Conservation (phyloP, 1,140 invertebrate genomes). For the Drosophila oshimai region DNA sequence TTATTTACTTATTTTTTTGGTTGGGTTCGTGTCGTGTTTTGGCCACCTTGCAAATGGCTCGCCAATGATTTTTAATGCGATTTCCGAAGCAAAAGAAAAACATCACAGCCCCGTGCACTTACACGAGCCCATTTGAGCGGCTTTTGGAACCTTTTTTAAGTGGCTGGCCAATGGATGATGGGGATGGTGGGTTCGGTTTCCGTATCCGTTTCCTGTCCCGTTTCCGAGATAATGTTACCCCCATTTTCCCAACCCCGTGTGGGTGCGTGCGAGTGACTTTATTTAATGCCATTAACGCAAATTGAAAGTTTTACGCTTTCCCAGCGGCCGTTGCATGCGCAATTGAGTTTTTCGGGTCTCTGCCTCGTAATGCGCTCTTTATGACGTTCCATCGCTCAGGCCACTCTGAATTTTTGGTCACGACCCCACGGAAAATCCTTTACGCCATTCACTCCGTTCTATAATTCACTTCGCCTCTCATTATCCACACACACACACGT, state of each 20-base stretch:
- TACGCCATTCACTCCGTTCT: constrained; percentile 1
- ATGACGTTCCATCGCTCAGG: constrained; percentile 28
- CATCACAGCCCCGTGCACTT: constrained; percentile 34
- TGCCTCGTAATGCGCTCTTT: constrained; percentile 37
- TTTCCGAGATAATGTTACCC: constrained; percentile 19
- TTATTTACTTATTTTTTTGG: constrained; percentile 7
- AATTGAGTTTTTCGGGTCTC: constrained; percentile 64
- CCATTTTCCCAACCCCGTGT: neutral
- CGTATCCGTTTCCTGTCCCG: constrained; percentile 15
- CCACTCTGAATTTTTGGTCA: constrained; percentile 8
- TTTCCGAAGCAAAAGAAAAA: constrained; percentile 53
- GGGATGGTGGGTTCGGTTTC: constrained; percentile 12
- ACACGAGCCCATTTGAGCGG: constrained; percentile 29
- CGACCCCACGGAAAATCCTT: constrained; percentile 23
- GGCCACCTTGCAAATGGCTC: constrained; percentile 45
- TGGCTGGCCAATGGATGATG: constrained; percentile 60
- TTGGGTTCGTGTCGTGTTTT: constrained; percentile 28
- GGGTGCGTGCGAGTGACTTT: constrained; percentile 55
- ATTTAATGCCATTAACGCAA: constrained; percentile 80
- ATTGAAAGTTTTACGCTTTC: constrained; percentile 76
- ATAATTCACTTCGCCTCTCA: constrained; percentile 39
- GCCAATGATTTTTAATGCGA: constrained; percentile 79
- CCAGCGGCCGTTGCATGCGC: constrained; percentile 69
- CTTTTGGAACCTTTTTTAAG: constrained; percentile 75
- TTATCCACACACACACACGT: constrained; percentile 11